Base-by-base conservation (phyloP, 1,140 invertebrate species). In the Drosophila yakuba region DNA sequence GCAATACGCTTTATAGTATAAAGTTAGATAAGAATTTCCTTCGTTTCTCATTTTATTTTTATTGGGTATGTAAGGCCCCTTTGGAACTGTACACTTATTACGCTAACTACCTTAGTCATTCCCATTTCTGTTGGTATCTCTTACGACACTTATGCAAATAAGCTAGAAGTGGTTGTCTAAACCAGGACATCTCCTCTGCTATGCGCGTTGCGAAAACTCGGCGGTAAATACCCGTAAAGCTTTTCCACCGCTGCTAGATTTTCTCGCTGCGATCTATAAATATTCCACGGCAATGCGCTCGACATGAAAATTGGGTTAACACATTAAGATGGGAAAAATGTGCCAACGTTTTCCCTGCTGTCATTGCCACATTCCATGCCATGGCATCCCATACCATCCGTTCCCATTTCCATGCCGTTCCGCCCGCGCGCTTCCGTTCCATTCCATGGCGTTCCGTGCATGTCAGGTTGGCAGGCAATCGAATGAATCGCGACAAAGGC, bases 401-500 rank as follows among this genome's bases (percentile, higher is more conserved):
- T 39, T 64, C 28, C 14, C 28, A 12, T 45, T 45, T 54, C 58
- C 50, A 61, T 74, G 41, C 48, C 32, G 59, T 47, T 47, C 63
- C n/a, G 39, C 44, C 45, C 32, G 25, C 39, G 4, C 41, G 23
- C 36, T 69, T 62, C 41, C 48, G 43, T 52, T 14, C 41, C 45
- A 45, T 60, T 59, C 57, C 57, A 17, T 44, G 6, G 62, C 57
- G 59, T 68, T 38, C 68, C 57, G 63, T 64, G 41, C 51, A 48
- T 60, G 64, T 78, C 82, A 79, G 75, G 54, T 86, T 86, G 75
- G 78, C 83, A 86, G 75, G 83, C 78, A 86, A 88, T 88, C 75
- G 83, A 88, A 88, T 88, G 72, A 82, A 83, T 79, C 69, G 79
- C 82, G 83, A 86, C 82, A 86, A 88, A 86, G 84, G 79, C 79